Conservation (phyloP, 2,888 invertebrate species). For the Noctua janthe region DNA sequence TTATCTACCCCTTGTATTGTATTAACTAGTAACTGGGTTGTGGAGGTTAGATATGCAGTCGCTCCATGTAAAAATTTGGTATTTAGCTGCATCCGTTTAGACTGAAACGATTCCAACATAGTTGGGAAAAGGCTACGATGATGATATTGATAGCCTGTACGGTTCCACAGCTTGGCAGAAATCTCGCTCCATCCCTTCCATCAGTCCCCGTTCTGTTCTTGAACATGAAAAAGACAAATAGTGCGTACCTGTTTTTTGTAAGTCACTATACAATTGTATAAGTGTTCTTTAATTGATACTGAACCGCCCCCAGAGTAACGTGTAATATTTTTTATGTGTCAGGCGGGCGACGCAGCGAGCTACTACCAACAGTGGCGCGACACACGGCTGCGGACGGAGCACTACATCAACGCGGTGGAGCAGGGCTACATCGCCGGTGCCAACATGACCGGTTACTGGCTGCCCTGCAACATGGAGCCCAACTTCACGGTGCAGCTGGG, state of each 20-base stretch:
- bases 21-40: too few species aligned
- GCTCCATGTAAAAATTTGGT: too few species aligned
- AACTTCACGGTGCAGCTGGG: conserved; percentile 77
- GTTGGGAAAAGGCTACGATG: too few species aligned
- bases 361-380: conserved; percentile 84
- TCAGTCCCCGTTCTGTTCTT: too few species aligned
- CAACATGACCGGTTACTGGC: conserved; percentile 87
- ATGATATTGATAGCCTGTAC: too few species aligned
- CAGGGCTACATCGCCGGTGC: conserved; percentile 83
- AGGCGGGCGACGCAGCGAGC: conserved; percentile 88
- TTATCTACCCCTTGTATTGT: too few species aligned
- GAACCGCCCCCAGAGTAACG: not conserved
- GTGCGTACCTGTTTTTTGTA: not conserved
- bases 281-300: not conserved
- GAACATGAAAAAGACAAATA: not conserved
- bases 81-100: too few species aligned
- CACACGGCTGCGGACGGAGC: conserved; percentile 78
- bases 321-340: not conserved
- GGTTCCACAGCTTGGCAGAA: too few species aligned
- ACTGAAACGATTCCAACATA: too few species aligned
- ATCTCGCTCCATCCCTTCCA: too few species aligned
- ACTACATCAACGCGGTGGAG: conserved; percentile 79
- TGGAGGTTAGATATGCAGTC: too few species aligned
- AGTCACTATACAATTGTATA: too few species aligned
- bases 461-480: conserved; percentile 82